These are phyloP conservation scores for Drosophila pseudoobscura DNA, from an alignment of 1,140 invertebrate genomes.

Conservation along the genomic window DNA sequence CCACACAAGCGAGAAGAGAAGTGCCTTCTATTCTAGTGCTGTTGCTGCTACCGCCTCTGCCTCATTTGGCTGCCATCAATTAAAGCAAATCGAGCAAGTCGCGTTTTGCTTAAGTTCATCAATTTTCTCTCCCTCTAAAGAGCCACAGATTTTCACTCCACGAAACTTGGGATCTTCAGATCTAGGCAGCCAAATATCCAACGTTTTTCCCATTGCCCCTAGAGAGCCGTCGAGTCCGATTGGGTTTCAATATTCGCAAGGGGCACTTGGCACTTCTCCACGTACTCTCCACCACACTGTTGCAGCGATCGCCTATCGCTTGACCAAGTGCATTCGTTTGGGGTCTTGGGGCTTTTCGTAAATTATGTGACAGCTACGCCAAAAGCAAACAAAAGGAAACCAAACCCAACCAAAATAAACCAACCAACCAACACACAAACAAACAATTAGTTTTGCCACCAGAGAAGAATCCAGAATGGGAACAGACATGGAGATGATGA, in stretches of 20 bases:
- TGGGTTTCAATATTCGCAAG: conserved; percentile 63
- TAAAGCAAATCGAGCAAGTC: conserved; percentile 57
- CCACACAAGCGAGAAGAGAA: conserved; percentile 9
- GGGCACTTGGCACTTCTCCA: neutral
- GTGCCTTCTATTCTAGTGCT: conserved; percentile 38
- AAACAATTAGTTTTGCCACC: conserved; percentile 51
- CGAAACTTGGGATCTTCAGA: no score
- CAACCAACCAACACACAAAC: conserved; percentile 51
- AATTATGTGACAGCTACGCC: conserved; percentile 71
- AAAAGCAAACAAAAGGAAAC: conserved; percentile 50
- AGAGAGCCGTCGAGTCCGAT: conserved; percentile 42
- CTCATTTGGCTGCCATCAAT: conserved; percentile 58
- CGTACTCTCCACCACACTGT: no score
- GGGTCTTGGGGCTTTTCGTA: conserved; percentile 16
- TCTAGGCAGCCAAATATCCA: neutral
- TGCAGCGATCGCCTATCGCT: no score
- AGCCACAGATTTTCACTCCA: no score
- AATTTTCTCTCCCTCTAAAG: conserved; percentile 16
- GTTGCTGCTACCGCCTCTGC: conserved; percentile 21
- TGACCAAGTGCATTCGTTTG: neutral
- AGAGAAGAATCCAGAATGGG: conserved; percentile 12
- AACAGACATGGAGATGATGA: neutral
- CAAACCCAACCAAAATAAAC: conserved; percentile 30
- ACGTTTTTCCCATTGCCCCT: conserved; percentile 32
- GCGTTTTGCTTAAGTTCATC: conserved; percentile 46